phyloP scores from a whole-genome alignment of 2,113 vertebrate genomes.

The Piliocolobus tephrosceles region DNA sequence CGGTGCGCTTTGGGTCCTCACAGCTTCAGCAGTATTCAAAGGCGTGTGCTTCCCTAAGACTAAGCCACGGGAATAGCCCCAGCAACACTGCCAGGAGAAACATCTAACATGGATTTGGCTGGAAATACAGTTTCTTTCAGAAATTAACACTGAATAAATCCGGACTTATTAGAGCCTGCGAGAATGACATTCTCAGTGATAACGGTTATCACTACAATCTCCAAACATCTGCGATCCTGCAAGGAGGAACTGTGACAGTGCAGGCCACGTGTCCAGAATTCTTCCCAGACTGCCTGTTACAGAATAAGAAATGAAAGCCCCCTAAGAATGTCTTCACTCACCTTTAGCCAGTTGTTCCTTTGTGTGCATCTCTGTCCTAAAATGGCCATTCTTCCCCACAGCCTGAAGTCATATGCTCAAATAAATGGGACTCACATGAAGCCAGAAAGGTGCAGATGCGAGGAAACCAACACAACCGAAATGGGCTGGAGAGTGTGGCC shows the following conservation, averaged over 20 bases:
- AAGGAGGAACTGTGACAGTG: too few species aligned
- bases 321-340: rapidly evolving
- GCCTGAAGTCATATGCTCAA: neutral
- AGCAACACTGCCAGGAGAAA: neutral
- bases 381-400: rapidly evolving
- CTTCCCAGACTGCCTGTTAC: rapidly evolving
- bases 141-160: neutral
- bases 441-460: neutral
- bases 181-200: neutral
- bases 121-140: neutral
- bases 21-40: neutral
- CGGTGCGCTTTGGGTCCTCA: rapidly evolving
- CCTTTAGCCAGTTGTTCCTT: neutral
- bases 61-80: neutral
- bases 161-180: neutral
- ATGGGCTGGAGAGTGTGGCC: neutral
- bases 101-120: rapidly evolving
- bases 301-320: neutral
- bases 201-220: neutral
- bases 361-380: rapidly evolving
- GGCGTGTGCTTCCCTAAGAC: rapidly evolving
- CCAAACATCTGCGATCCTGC: neutral
- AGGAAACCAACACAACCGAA: neutral
- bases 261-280: rapidly evolving
- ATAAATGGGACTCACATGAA: neutral